A percentile compares a stretch with the other conserved stretches of the same genome.
These are phyloP conservation scores for Drosophila pseudotalamancana DNA, from an alignment of 2,888 invertebrate genomes.

Conservation along the genomic window DNA sequence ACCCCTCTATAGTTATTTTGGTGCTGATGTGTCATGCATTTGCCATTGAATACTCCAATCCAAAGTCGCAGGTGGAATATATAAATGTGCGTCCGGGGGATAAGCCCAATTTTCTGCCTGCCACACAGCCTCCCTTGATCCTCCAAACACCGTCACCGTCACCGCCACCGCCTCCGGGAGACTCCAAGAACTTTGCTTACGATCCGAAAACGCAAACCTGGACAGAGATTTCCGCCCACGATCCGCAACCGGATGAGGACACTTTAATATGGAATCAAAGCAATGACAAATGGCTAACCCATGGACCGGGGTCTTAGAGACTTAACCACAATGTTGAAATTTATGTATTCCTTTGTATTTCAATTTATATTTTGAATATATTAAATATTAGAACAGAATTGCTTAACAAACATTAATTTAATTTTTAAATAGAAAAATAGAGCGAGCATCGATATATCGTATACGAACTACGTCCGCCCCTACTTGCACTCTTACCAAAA, in stretches of 20 bases:
- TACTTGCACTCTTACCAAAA: no score
- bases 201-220: conserved; percentile 73
- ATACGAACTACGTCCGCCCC: no score
- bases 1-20: conserved; percentile 30
- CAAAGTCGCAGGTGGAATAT: conserved; percentile 81
- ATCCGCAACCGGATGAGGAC: conserved; percentile 71
- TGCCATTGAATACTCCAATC: conserved; percentile 63
- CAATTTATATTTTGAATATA: no score
- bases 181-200: conserved; percentile 79
- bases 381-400: no score
- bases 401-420: no score
- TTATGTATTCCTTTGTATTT: not conserved
- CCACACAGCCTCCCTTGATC: conserved; percentile 60
- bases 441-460: no score
- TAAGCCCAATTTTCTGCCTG: conserved; percentile 62
- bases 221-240: conserved; percentile 65
- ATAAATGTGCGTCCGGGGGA: conserved; percentile 39
- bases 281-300: conserved; percentile 83
- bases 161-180: conserved; percentile 61
- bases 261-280: conserved; percentile 81
- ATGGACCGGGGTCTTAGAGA: conserved; percentile 22
- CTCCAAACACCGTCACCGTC: conserved; percentile 69
- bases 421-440: no score
- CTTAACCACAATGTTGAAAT: no score
- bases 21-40: conserved; percentile 17